Percentiles rank a stretch among this genome's conserved stretches.
These are phyloP conservation scores for Muricea muricata DNA, from an alignment of 92 coral and sea anemone species.

Conservation along the genomic window DNA sequence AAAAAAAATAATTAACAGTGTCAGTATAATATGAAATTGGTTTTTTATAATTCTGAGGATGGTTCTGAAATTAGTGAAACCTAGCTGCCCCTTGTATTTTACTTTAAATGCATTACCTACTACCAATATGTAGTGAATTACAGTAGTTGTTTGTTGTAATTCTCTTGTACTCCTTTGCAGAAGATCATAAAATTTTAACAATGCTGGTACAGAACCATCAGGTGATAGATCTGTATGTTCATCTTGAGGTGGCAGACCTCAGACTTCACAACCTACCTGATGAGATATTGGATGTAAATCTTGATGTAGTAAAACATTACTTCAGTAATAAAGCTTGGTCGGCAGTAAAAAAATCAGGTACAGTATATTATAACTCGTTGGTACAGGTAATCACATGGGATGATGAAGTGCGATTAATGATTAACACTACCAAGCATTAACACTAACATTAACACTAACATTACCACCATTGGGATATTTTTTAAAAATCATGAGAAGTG, in stretches of 20 bases:
- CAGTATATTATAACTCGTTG: background rate
- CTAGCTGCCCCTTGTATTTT: background rate
- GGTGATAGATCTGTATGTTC: background rate
- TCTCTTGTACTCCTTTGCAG: background rate
- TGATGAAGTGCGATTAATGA: too few species aligned
- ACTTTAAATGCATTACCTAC: background rate
- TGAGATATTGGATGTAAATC: background rate
- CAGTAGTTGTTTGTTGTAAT: background rate
- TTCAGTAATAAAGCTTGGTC: constrained; percentile 1
- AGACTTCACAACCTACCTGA: constrained; percentile 11
- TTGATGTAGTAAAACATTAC: background rate
- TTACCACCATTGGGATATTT: too few species aligned
- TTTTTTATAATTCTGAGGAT: background rate
- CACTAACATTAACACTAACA: too few species aligned
- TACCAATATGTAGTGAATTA: background rate
- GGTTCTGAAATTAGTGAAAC: background rate
- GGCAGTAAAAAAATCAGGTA: constrained; percentile 9
- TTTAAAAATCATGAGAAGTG: too few species aligned
- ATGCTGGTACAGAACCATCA: background rate
- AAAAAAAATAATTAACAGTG: too few species aligned
- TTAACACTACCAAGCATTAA: too few species aligned
- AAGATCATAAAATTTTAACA: background rate
- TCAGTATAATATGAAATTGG: background rate
- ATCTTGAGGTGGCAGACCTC: background rate
- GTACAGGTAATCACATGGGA: too few species aligned